Evolutionary conservation across 2,797 vertebrate species (phyloP).

Genomic region (Macropodus opercularis): DNA sequence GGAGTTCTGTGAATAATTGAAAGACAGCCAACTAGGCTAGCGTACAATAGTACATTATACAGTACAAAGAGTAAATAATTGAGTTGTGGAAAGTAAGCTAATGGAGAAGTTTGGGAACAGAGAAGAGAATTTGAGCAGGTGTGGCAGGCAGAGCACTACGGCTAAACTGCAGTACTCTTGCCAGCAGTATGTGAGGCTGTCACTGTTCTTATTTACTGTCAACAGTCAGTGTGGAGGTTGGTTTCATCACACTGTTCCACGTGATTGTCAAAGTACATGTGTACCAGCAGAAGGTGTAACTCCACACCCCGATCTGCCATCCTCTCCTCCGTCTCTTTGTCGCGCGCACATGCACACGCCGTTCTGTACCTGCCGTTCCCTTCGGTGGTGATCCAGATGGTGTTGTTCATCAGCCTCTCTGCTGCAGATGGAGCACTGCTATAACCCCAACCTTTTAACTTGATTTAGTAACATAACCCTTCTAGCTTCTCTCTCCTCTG

Average conservation of each 20-base stretch:
- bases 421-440: slow-evolving; percentile 46
- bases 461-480: slow-evolving; percentile 22
- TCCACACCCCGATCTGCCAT: slow-evolving; percentile 52
- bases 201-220: slow-evolving; percentile 39
- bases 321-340: slow-evolving; percentile 16
- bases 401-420: slow-evolving; percentile 55
- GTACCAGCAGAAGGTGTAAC: slow-evolving; percentile 63
- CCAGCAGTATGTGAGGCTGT: no score
- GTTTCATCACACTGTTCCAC: slow-evolving; percentile 27
- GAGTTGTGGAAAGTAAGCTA: slow-evolving; percentile 31
- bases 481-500: slow-evolving; percentile 10
- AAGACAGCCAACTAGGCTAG: slow-evolving; percentile 8
- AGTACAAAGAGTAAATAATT: background rate
- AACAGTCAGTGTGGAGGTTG: slow-evolving; percentile 28
- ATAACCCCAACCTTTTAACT: slow-evolving; percentile 23
- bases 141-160: background rate
- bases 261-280: slow-evolving; percentile 51
- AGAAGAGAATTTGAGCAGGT: background rate
- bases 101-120: background rate
- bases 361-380: slow-evolving; percentile 48
- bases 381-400: slow-evolving; percentile 58
- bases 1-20: slow-evolving; percentile 8
- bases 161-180: background rate
- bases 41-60: slow-evolving; percentile 21
- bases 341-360: slow-evolving; percentile 1